These are phyloP conservation scores for Rhincodon typus DNA, from an alignment of 2,797 vertebrate species.

Conservation along the genomic window DNA sequence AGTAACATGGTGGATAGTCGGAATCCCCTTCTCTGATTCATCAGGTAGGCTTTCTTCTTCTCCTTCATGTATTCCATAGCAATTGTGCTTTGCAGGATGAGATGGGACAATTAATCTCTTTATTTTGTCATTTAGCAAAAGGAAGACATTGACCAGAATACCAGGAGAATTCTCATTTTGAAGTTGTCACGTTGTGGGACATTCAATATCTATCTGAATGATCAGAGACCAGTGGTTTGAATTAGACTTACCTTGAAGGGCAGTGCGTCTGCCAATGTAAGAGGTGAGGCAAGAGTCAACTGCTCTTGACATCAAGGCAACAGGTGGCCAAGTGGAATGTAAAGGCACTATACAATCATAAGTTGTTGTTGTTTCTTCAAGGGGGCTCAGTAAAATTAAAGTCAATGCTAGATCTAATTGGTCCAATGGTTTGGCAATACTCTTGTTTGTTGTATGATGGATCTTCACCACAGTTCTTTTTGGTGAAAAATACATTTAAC, in stretches of 20 bases:
- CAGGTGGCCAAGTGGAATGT: neutral
- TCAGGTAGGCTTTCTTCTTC: neutral
- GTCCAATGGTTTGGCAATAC: too few relatives aligned
- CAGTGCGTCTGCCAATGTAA: neutral
- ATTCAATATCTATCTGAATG: neutral
- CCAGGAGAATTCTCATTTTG: neutral
- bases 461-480: too few relatives aligned
- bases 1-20: neutral
- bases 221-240: neutral
- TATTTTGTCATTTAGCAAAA: neutral
- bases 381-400: neutral
- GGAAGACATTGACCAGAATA: neutral
- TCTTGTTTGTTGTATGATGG: too few relatives aligned
- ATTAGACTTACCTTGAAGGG: neutral
- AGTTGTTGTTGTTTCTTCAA: neutral
- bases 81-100: neutral
- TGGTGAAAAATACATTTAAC: too few relatives aligned
- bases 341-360: neutral
- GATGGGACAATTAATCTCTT: neutral
- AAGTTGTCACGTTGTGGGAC: neutral
- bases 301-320: neutral
- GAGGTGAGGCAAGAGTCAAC: neutral
- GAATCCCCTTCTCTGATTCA: neutral
- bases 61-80: neutral
- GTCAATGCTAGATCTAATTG: neutral